Conservation (phyloP, 2,113 vertebrate genomes). For the Vulpes vulpes region DNA sequence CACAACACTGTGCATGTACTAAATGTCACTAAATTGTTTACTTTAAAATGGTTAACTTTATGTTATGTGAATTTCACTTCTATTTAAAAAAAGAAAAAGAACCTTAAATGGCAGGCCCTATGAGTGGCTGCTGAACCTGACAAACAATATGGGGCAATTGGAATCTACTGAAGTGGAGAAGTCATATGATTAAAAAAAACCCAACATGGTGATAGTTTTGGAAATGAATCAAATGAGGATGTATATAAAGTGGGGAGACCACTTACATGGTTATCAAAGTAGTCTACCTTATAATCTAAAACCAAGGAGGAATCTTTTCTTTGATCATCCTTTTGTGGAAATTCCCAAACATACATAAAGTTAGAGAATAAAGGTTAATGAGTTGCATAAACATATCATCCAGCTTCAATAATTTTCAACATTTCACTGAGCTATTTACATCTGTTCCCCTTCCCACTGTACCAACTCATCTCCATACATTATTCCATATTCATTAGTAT, state of each 20-base stretch:
- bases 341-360: background rate
- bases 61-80: background rate
- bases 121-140: conserved; percentile 1
- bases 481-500: background rate
- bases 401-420: conserved; percentile 3
- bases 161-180: background rate
- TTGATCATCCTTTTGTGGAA: background rate
- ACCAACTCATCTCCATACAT: background rate
- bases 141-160: background rate
- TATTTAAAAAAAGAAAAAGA: background rate
- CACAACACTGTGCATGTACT: background rate
- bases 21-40: background rate
- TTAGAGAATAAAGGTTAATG: conserved; percentile 26
- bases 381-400: background rate
- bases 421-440: background rate
- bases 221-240: background rate
- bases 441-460: accelerated
- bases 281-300: background rate
- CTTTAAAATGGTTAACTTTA: background rate
- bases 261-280: background rate
- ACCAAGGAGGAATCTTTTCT: background rate
- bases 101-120: background rate
- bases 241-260: background rate
- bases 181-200: background rate
- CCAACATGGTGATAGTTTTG: background rate